Evolutionary conservation across 2,888 invertebrate species (phyloP), one percentile per base, ranked within the genome.

Genomic region (Epistrophe grossulariae): DNA sequence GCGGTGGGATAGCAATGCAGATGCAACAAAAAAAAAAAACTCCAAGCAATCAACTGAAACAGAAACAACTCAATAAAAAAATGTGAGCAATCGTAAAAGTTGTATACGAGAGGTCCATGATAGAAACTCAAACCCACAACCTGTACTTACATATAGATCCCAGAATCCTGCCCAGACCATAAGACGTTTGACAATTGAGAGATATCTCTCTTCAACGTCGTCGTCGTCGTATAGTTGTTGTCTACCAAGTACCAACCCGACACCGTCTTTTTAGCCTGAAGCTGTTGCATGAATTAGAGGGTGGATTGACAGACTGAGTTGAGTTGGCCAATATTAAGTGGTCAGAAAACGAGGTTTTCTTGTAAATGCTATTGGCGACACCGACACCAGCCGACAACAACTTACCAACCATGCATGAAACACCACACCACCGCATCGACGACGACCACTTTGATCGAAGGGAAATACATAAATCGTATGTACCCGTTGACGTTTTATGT

Each of bases 31-130:
- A 4, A 11, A 31, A 24, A 64, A 62, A 28, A 62, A 64, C n/a
- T 19, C 15, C 43, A 70, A 57, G 77, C 70, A 81, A 81, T 80
- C 80, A 78, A 70, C 62, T 55, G 13, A 40, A 79, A 48, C 77
- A 80, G 74, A 79, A 78, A 85, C 78, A 81, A 52, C 81, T 81
- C 78, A 31, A 81, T 85, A 81, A 85, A 81, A 82, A 64, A 82
- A 85, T 74, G 81, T 85, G 81, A 64, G 74, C 81, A 70, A 70
- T 85, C 73, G 85, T 85, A 81, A 85, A 77, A 74, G 13, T 74
- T 62, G 48, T 62, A 66, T 52, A 3, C n/a, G 71, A 50, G 15
- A 40, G 28, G 28, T n/a, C n/a, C 38, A 38, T 15, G 24, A 45
- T 19, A 17, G 50, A 59, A 31, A 15, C 8, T 57, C 45, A 62